phyloP scores from a whole-genome alignment of 2,113 vertebrate genomes.

The Pteruthius melanotis region DNA sequence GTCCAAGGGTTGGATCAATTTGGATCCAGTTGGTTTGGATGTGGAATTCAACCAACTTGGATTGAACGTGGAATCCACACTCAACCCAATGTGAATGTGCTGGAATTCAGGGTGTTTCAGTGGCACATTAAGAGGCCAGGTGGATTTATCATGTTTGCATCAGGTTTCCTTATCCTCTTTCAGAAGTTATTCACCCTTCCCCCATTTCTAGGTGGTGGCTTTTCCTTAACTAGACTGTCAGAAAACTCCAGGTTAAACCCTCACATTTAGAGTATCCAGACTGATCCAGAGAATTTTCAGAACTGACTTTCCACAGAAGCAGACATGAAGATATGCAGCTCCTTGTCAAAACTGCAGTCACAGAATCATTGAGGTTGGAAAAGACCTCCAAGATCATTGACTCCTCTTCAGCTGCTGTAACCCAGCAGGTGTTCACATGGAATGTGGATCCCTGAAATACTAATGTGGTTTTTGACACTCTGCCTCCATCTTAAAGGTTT shows the following conservation, averaged over 20 bases:
- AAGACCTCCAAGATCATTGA: background rate
- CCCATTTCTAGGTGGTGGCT: background rate
- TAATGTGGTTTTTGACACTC: background rate
- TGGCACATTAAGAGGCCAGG: background rate
- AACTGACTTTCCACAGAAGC: background rate
- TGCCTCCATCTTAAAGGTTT: background rate
- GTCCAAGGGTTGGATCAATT: background rate
- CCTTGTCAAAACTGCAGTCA: background rate
- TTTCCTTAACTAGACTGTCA: background rate
- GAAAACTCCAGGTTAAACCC: background rate
- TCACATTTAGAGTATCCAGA: background rate
- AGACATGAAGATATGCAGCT: background rate
- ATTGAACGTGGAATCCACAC: too few species aligned
- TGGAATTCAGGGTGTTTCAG: background rate
- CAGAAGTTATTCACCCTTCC: background rate
- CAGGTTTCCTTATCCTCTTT: background rate
- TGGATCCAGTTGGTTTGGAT: too few species aligned
- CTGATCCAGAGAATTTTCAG: background rate
- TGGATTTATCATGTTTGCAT: background rate
- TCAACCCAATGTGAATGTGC: too few species aligned
- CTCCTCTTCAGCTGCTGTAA: background rate
- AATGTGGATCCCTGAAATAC: background rate
- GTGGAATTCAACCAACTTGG: too few species aligned
- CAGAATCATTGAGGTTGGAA: rapidly evolving
- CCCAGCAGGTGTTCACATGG: background rate